These are phyloP conservation scores for Calliphora vomitoria DNA, from an alignment of 2,888 invertebrate genomes.

Conservation along the genomic window DNA sequence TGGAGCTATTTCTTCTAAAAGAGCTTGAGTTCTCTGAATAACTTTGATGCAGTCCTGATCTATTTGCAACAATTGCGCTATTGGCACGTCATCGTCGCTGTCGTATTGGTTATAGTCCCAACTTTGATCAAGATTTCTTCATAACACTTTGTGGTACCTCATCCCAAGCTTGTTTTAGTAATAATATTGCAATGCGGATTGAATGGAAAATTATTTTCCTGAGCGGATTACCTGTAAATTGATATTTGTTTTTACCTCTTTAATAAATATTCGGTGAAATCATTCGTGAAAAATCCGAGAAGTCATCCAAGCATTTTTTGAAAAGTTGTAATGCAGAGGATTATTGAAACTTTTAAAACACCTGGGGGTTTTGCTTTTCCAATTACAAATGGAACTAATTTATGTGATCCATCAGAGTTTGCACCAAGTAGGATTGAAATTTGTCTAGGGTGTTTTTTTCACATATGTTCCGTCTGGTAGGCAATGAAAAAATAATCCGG, in stretches of 20 bases:
- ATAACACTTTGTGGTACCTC: conserved; percentile 57
- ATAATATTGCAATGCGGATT: conserved; percentile 66
- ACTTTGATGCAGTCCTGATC: conserved; percentile 65
- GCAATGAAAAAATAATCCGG: conserved; percentile 19
- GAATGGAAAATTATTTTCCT: conserved; percentile 60
- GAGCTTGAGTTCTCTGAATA: conserved; percentile 46
- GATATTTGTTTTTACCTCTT: conserved; percentile 5
- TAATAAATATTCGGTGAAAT: conserved; percentile 57
- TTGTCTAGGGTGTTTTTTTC: conserved; percentile 11
- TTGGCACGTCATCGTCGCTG: conserved; percentile 65
- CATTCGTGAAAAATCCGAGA: conserved; percentile 56
- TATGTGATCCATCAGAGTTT: neutral
- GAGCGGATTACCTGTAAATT: conserved; percentile 28
- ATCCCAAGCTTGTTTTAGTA: conserved; percentile 58
- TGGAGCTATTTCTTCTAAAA: conserved; percentile 56
- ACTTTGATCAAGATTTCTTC: conserved; percentile 60
- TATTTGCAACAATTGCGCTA: conserved; percentile 57
- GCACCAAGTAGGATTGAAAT: conserved; percentile 4
- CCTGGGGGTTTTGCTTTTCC: conserved; percentile 37
- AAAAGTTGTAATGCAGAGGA: conserved; percentile 48
- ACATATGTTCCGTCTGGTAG: conserved; percentile 41
- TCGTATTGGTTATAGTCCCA: conserved; percentile 63
- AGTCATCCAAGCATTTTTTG: conserved; percentile 56
- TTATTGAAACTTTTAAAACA: conserved; percentile 32
- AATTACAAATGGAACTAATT: conserved; percentile 21